These are phyloP conservation scores for Pampusana beccarii DNA, from an alignment of 2,113 vertebrate genomes.

Conservation along the genomic window DNA sequence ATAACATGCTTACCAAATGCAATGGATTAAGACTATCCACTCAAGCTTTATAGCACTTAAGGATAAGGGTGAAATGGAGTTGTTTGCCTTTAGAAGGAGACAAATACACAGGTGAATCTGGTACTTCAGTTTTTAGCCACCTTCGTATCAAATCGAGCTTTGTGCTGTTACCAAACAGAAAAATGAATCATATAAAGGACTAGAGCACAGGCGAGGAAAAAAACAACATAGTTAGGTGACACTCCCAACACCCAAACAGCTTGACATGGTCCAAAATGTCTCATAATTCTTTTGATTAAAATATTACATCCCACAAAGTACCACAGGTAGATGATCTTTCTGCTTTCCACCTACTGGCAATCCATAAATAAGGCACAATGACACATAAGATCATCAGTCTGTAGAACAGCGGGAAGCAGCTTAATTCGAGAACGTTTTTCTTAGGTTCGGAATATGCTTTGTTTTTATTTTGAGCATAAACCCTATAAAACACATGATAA, in stretches of 20 bases:
- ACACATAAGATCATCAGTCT: neutral
- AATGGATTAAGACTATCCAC: neutral
- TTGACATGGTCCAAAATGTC: neutral
- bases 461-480: neutral
- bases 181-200: neutral
- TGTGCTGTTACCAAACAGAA: neutral
- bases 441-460: neutral
- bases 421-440: neutral
- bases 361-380: neutral
- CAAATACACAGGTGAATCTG: neutral
- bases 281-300: neutral
- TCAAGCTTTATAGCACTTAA: neutral
- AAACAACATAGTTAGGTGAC: neutral
- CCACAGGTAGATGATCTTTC: no score
- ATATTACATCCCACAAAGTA: neutral
- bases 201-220: neutral
- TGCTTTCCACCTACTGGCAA: neutral
- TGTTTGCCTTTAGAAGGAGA: neutral
- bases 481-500: neutral
- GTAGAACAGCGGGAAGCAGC: neutral
- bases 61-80: neutral
- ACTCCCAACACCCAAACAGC: neutral
- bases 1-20: accelerated
- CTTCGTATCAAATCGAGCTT: neutral
- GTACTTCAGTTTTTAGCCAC: neutral